Percentiles rank a stretch among this genome's conserved stretches.
Conservation (phyloP, 1,140 invertebrate genomes). For the Tetramorium parvispinum region DNA sequence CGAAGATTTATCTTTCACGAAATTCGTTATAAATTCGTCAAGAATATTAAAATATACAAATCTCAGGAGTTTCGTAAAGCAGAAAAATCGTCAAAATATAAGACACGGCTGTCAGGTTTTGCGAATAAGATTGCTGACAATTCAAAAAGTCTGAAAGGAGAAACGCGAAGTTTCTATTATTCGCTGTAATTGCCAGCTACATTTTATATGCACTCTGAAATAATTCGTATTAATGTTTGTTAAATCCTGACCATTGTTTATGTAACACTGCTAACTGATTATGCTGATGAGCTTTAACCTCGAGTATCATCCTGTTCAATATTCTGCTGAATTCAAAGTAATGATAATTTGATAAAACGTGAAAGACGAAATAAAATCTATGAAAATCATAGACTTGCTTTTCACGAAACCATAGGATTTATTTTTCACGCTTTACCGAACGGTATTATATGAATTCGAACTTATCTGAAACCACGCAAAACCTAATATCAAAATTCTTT, state of each 20-base stretch:
- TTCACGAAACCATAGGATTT: neutral
- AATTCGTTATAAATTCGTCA: neutral
- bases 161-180: neutral
- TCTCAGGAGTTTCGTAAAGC: neutral
- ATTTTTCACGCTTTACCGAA: neutral
- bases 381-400: neutral
- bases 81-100: neutral
- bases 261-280: neutral
- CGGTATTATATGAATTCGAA: neutral
- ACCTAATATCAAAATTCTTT: neutral
- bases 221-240: neutral
- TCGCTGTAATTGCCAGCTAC: neutral
- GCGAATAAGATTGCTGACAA: neutral
- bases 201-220: neutral
- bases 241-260: neutral
- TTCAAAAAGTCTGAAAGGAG: neutral
- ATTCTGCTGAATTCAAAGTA: neutral
- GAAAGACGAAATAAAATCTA: neutral
- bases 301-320: slow-evolving; percentile 8
- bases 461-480: neutral
- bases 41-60: neutral
- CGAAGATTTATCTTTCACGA: neutral
- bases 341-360: neutral
- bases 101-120: neutral
- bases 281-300: slow-evolving; percentile 5